These are phyloP conservation scores for Apantesis nais DNA, from an alignment of 2,888 invertebrate genomes.

Conservation along the genomic window DNA sequence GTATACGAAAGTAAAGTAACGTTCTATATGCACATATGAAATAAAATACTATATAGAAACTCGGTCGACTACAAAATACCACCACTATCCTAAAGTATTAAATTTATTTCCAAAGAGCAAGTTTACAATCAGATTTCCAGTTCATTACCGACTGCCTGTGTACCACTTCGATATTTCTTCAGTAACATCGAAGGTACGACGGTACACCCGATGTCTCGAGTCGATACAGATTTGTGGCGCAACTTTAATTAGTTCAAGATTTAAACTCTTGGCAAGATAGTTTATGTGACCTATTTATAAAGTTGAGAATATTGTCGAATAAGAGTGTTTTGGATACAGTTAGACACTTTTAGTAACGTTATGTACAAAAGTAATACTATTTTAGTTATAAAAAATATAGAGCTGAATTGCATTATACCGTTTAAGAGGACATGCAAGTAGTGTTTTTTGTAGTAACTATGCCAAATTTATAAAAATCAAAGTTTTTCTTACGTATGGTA, in stretches of 20 bases:
- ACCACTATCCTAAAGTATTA: background rate
- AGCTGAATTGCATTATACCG: background rate
- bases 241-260: slow-evolving; percentile 42
- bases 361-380: background rate
- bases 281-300: slow-evolving; percentile 16
- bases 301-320: background rate
- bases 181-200: background rate
- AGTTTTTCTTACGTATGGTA: no score
- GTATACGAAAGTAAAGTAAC: no score
- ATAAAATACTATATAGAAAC: no score
- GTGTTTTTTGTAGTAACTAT: background rate
- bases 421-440: background rate
- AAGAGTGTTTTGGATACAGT: background rate
- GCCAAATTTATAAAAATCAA: no score
- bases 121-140: background rate
- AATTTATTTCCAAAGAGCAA: background rate
- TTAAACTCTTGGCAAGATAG: slow-evolving; percentile 16
- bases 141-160: slow-evolving; percentile 1
- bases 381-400: no score
- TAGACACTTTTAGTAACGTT: background rate
- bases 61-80: no score
- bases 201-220: background rate
- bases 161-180: background rate
- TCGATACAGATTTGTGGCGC: slow-evolving; percentile 18
- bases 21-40: no score